Evolutionary conservation across 2,888 invertebrate genomes (phyloP), one percentile per base, ranked within the genome.

Genomic region (Lordiphosa andalusiaca): DNA sequence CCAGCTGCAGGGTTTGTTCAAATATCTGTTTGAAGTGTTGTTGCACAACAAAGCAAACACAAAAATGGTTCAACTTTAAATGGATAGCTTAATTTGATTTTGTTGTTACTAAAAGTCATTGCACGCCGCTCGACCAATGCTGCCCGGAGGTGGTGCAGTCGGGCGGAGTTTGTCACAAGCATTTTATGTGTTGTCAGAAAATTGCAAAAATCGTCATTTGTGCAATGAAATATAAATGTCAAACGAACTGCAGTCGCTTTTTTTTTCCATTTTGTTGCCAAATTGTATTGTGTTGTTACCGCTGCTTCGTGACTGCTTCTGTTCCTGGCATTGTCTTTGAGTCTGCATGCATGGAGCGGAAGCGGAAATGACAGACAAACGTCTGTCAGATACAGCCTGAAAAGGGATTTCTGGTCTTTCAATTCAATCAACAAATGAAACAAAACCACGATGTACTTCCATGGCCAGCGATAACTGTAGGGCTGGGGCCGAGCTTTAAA

Each of bases 221-320:
- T 68, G 74, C 78, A 69, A 78, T 84, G 80, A 80, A 82, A 83
- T 77, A 81, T 85, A 86, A 86, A 86, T 86, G 83, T 73, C 86
- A 84, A 75, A 73, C 66, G 55, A 61, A 76, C 72, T 68, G 1
- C 30, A 30, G 30, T 9, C 9, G 19, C 0, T 19, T 19, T 19
- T 19, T 30, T 30, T 76, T 71, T 61, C 16, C 16, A 16, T 16
- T 16, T 16, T 16, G 16, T 16, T 16, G 49, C 9, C 2, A 71
- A 77, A 85, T 75, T 69, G 83, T 67, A 63, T 78, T 73, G 65
- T 69, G 61, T 49, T 65, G 65, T 55, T 62, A 62, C 62, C 64
- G 74, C 46, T 13, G 44, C 53, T 44, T 42, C 39, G 25, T n/a
- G 12, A 36, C 35, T 9, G 60, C 12, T 36, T 40, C 23, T 57